Evolutionary conservation across 2,888 invertebrate species (phyloP), one percentile per base, ranked within the genome.

Genomic region (Xanthia togata): DNA sequence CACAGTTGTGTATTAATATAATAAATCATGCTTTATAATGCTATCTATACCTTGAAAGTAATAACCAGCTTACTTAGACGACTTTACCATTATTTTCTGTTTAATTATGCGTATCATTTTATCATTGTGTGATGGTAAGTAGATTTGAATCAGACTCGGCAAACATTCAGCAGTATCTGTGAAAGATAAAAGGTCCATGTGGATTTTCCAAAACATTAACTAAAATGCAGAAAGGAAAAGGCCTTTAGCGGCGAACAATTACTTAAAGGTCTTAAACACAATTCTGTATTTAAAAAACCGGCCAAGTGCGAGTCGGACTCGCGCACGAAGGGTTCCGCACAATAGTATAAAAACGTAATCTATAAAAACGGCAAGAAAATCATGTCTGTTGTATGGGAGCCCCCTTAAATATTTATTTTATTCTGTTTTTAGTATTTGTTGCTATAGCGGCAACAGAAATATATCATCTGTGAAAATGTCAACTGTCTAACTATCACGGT

Each of bases 31-130:
- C 59, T 65, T 65, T 72, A 47, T 70, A 63, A 26, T 70, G 62
- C 70, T 84, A 76, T 41, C 9, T 41, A 41, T 41, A 62, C 70
- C 71, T 84, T 81, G 69, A 62, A 69, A 53, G 59, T 47, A 69
- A 68, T 81, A 75, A 65, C 68, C 50, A 53, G 71, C 81, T 81
- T 75, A 84, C 60, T 64, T 35, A 57, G 44, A 78, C 35, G 67
- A 38, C 65, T 59, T 71, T 38, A 55, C 35, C 12, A 62, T 78
- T 38, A n/a, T 60, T 78, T 72, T n/a, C 14, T 53, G 55, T 64
- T 41, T 57, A 69, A 44, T 69, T 83, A 17, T 55, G 38, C 50
- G 17, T 64, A 47, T 76, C 41, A 44, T 57, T 73, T 38, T 62
- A 70, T n/a, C 8, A 67, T 26, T 67, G 1, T 76, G 23, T 35